Evolutionary conservation across 2,113 vertebrate species (phyloP), one percentile per base, ranked within the genome.

Genomic region (Pandion haliaetus): DNA sequence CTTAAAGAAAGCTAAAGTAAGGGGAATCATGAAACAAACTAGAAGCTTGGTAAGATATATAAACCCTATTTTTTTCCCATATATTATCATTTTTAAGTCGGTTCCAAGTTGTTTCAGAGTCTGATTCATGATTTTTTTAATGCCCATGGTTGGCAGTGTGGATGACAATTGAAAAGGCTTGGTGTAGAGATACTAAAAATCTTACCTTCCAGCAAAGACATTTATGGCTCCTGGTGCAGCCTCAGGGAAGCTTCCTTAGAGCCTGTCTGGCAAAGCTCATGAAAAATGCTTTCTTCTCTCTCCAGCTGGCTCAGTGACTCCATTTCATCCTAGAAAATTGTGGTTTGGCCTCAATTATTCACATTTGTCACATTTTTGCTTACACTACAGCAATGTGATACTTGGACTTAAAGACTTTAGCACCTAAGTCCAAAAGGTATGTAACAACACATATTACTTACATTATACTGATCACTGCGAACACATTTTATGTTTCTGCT

Each of bases 241-340:
- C 50, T 32, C 6, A 32, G 42, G 82, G 81, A 94, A 93, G 9
- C 42, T 87, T 93, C 66, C 86, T 90, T 79, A 83, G 20, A 91
- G 82, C 49, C 57, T 86, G 23, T 24, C 88, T 96, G 90, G 92
- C 78, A 95, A 62, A 83, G 47, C 49, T 86, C 12, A 21, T 38
- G 34, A 61, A 79, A 93, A 72, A 80, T 29, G 36, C 31, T 88
- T 95, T 92, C 61, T 92, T 90, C n/a, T 31, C 55, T 95, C 57
- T 96, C 92, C 91, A 95, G 73, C 69, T 97, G 96, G 94, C 91
- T 95, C 77, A 55, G 32, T 45, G 59, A 78, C 26, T 88, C 79
- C 76, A 71, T 78, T 81, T 81, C 40, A 55, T 84, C 65, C 69
- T 50, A 63, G 59, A 88, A 90, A 83, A 82, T 19, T 86, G 57